Base-by-base conservation (phyloP, 2,797 vertebrate species). In the Halcyon chelicuti region DNA sequence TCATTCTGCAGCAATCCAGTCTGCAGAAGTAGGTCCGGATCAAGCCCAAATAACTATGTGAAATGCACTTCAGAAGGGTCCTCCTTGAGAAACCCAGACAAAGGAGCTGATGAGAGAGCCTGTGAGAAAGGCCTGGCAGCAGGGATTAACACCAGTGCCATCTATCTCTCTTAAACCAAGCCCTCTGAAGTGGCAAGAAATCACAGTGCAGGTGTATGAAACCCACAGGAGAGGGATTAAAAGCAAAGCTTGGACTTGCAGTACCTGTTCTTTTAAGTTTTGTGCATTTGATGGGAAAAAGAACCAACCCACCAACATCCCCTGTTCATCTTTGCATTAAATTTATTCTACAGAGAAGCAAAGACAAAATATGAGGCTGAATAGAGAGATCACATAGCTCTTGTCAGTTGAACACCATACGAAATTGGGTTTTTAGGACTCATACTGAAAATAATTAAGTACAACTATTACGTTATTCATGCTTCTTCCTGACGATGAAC, bases 261-360 rank as follows among this genome's bases (percentile, higher is more conserved):
- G 39, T 85, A 96, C 74, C 91, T 93, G 31, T 46, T 81, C 93
- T 92, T 88, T 93, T 66, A 95, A 94, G 62, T 12, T 85, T 84
- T 76, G 82, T 92, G 17, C 7, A 31, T 95, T 67, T 87, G 37
- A 74, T 17, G 21, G 79, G 57, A 61, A 71, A 68, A 74, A 72
- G 55, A 60, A 76, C 10, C n/a, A 33, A 20, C 65, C 29, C 21
- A 62, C 17, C 4, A 12, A 44, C 1, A 1, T 83, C 71, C 51
- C 60, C 22, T 76, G 35, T 39, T 70, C 42, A 88, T 83, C 71
- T 88, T 78, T 82, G 15, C 25, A 60, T 81, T 21, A 94, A 95
- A 88, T 84, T 76, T 96, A 79, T 93, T 97, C 87, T 49, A n/a
- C 81, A 96, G 65, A 11, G 55, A 95, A 96, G 85, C 49, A 97